Evolutionary conservation across 2,888 invertebrate species (phyloP), one percentile per base, ranked within the genome.

Genomic region (Eristalis intricaria): DNA sequence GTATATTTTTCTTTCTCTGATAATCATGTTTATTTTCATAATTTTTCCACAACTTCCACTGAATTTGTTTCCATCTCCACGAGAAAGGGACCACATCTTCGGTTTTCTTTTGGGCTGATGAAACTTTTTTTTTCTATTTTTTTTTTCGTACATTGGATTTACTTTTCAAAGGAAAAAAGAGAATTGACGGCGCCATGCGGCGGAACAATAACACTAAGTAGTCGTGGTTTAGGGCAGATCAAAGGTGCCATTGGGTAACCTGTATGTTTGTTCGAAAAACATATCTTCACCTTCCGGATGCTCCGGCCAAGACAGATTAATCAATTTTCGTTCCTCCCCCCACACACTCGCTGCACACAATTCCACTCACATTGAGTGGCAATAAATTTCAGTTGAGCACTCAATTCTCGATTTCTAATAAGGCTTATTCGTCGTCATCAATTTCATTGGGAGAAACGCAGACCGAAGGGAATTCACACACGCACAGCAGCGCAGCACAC

Each of bases 1-100:
- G 84, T 84, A 76, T 87, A 84, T 87, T 87, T 84, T 87, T 84
- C 87, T 87, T 79, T 75, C 79, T 50, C 50, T 84, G 75, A 80
- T 87, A 84, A 84, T 80, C 79, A 76, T 87, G 84, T 87, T 87
- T 87, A 87, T 87, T 87, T 87, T 87, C 87, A 84, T 84, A 87
- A 79, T 87, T 87, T 32, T 84, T 87, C 87, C 84, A 84, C 87
- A 84, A 84, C 84, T 87, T 87, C 76, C 76, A 84, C 87, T 68
- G 76, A 80, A 80, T 75, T 78, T 70, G 74, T 71, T 84, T 15
- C 32, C 32, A 32, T 73, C 70, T 65, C 43, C 40, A 69, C 32
- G 43, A 74, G 69, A 71, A 50, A 64, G 26, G 60, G 23, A 77
- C 83, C 75, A 79, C 74, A 75, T 82, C 82, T 82, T 82, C 61